Conservation (phyloP, 1,140 invertebrate species). For the Drosophila saltans region DNA sequence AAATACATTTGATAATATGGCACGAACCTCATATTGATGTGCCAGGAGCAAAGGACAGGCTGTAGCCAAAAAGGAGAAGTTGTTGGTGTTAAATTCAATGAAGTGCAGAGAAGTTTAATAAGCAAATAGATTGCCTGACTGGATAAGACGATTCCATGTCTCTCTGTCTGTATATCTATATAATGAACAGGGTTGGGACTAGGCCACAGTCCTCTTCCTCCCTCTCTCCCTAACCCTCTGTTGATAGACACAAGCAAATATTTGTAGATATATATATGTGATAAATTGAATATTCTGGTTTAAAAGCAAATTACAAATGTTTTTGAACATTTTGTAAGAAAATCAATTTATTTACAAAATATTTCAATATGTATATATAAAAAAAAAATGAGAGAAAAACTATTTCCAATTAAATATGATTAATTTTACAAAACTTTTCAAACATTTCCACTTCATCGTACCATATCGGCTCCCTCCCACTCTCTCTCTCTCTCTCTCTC, state of each 20-base stretch:
- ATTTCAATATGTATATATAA: neutral
- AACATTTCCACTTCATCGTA: slow-evolving; percentile 6
- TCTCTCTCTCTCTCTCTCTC: neutral
- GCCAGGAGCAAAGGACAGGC: slow-evolving; percentile 30
- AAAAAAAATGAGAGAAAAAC: neutral
- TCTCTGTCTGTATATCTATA: neutral
- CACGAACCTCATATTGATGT: slow-evolving; percentile 67
- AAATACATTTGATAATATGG: slow-evolving; percentile 74
- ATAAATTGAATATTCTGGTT: slow-evolving; percentile 7
- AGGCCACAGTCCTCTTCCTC: neutral
- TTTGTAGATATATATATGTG: slow-evolving; percentile 11
- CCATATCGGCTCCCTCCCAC: neutral
- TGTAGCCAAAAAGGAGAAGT: neutral
- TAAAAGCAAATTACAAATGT: slow-evolving; percentile 3
- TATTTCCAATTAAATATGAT: slow-evolving; percentile 21
- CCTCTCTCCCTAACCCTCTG: neutral
- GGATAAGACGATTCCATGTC: slow-evolving; percentile 3
- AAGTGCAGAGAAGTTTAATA: slow-evolving; percentile 55
- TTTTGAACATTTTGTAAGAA: slow-evolving; percentile 9
- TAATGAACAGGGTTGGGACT: no score
- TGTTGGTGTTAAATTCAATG: slow-evolving; percentile 52
- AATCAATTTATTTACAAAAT: slow-evolving; percentile 8
- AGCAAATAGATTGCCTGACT: slow-evolving; percentile 45
- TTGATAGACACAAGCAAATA: neutral
- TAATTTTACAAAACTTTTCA: slow-evolving; percentile 23